phyloP scores from a whole-genome alignment of 1,140 invertebrate genomes.

The Zaprionus davidi region DNA sequence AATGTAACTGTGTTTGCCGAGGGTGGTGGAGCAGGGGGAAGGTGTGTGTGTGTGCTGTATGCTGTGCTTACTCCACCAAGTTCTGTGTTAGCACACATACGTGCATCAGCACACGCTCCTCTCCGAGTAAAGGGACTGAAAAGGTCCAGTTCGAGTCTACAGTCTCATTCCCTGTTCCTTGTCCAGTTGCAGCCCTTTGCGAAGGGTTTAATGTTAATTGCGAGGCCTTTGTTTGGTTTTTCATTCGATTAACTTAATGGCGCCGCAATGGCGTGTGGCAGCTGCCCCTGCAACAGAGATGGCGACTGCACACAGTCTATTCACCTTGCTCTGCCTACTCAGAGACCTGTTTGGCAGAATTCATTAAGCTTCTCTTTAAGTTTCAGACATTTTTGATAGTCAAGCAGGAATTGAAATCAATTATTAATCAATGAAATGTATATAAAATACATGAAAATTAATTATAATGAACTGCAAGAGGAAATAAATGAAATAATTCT shows the following conservation, averaged over 20 bases:
- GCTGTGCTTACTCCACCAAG: constrained; percentile 51
- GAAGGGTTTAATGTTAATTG: constrained; percentile 74
- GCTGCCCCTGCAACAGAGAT: neutral
- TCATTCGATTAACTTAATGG: constrained; percentile 70
- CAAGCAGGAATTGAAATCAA: neutral
- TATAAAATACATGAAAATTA: neutral
- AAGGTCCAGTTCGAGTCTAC: no score
- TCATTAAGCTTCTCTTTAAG: neutral
- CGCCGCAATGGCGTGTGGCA: constrained; percentile 35
- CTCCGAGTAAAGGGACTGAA: no score
- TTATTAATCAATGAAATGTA: neutral
- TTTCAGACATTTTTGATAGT: neutral
- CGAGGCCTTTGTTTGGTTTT: constrained; percentile 70
- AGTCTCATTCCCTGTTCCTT: neutral
- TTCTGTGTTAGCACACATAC: constrained; percentile 59
- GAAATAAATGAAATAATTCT: no score
- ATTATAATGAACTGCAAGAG: neutral
- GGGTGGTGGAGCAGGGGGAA: neutral
- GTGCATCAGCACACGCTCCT: neutral
- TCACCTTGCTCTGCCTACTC: neutral
- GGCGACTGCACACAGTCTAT: neutral
- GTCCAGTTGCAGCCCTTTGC: neutral
- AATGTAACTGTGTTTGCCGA: constrained; percentile 52
- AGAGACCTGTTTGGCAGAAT: neutral
- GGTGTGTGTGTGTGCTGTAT: neutral